Percentiles rank a stretch among this genome's conserved stretches.
Conservation (phyloP, 2,888 invertebrate genomes). For the Spodoptera picta region DNA sequence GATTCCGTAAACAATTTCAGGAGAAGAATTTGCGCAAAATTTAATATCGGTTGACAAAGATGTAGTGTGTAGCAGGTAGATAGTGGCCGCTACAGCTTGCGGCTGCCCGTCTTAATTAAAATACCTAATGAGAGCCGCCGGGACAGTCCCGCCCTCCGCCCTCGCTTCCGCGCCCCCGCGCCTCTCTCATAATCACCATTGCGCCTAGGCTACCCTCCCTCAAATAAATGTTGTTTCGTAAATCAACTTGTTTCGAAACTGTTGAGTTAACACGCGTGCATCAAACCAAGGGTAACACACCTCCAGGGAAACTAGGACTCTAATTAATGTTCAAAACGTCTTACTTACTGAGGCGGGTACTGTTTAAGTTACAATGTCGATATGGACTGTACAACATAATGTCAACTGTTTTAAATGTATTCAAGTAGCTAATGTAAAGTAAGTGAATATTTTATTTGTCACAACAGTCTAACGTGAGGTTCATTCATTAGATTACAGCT, state of each 20-base stretch:
- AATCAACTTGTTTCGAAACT: slow-evolving; percentile 42
- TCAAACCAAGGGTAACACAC: slow-evolving; percentile 12
- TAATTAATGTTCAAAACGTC: neutral
- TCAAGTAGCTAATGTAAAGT: no score
- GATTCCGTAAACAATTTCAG: slow-evolving; percentile 17
- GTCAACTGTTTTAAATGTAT: no score
- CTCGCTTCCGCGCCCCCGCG: slow-evolving; percentile 16
- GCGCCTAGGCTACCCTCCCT: slow-evolving; percentile 40
- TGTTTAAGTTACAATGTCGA: no score
- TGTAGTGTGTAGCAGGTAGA: slow-evolving; percentile 54
- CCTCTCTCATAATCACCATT: slow-evolving; percentile 53
- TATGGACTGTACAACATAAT: no score
- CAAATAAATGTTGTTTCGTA: slow-evolving; percentile 46
- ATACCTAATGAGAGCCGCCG: slow-evolving; percentile 69
- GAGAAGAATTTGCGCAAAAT: slow-evolving; percentile 40
- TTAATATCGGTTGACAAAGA: slow-evolving; percentile 50
- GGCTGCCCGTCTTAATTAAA: slow-evolving; percentile 71
- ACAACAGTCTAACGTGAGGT: neutral
- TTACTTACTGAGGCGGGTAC: no score
- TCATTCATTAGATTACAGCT: slow-evolving; percentile 13
- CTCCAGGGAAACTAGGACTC: neutral
- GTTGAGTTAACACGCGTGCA: slow-evolving; percentile 12
- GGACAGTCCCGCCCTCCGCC: slow-evolving; percentile 26
- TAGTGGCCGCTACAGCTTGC: slow-evolving; percentile 50
- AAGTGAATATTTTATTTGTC: slow-evolving; percentile 1